These are phyloP conservation scores for Phenganax subtilis DNA, from an alignment of 92 coral and sea anemone species.

Conservation along the genomic window DNA sequence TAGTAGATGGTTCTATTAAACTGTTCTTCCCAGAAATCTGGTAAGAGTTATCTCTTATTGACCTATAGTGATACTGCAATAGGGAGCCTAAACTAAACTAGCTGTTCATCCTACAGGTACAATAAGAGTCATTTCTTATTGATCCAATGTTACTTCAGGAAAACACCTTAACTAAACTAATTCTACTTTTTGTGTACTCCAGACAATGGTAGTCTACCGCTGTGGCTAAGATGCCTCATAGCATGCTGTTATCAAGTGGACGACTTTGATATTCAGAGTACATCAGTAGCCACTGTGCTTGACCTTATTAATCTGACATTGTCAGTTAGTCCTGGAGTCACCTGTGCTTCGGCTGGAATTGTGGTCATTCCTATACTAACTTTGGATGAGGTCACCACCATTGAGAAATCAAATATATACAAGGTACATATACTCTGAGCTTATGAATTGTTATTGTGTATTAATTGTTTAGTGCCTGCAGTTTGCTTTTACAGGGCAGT, in stretches of 20 bases:
- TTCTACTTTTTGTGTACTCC: not conserved
- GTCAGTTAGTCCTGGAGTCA: constrained; percentile 67
- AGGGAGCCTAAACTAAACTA: not conserved
- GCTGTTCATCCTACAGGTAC: not conserved
- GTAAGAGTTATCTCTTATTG: not conserved
- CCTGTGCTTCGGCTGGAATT: constrained; percentile 62
- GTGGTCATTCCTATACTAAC: constrained; percentile 96
- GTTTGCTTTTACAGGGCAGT: not conserved
- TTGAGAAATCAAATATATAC: constrained; percentile 80
- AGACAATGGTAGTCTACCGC: constrained; percentile 59
- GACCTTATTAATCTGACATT: constrained; percentile 86
- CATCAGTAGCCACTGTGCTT: constrained; percentile 84
- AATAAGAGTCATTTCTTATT: not conserved
- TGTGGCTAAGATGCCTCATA: constrained; percentile 86
- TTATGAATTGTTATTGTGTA: not conserved
- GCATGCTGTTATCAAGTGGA: constrained; percentile 76
- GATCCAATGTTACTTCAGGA: no score
- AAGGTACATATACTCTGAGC: constrained; percentile 51
- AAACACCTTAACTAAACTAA: no score
- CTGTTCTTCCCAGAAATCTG: not conserved
- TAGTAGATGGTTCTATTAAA: not conserved
- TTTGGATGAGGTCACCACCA: constrained; percentile 59
- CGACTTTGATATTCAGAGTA: constrained; percentile 85
- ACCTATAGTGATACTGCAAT: not conserved
- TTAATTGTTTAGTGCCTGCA: not conserved